A percentile compares a stretch with the other conserved stretches of the same genome.
These are phyloP conservation scores for Drosophila insularis DNA, from an alignment of 1,140 invertebrate species.

Conservation along the genomic window DNA sequence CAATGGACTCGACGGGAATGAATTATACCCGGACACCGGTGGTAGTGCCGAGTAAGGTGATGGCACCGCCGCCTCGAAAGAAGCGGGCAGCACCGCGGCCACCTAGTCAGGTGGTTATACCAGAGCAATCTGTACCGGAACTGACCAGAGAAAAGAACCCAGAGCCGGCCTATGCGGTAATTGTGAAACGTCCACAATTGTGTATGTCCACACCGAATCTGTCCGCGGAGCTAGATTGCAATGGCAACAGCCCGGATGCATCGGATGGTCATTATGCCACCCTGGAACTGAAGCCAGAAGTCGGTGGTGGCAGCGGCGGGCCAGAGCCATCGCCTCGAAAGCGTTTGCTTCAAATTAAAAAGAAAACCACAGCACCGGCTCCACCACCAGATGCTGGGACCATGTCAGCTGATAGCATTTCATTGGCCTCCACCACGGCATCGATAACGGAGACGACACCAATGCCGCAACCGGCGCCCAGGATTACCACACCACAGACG, in stretches of 20 bases:
- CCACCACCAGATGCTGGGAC: slow-evolving; percentile 45
- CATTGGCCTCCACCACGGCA: slow-evolving; percentile 50
- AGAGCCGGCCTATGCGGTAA: slow-evolving; percentile 60
- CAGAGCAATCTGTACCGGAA: slow-evolving; percentile 63
- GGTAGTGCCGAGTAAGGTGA: slow-evolving; percentile 50
- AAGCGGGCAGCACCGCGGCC: slow-evolving; percentile 78
- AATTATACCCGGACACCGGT: slow-evolving; percentile 71
- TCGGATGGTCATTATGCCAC: slow-evolving; percentile 61
- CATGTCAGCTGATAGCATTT: slow-evolving; percentile 52
- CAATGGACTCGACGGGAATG: slow-evolving; percentile 81
- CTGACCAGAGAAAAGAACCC: slow-evolving; percentile 19
- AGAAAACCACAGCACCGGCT: slow-evolving; percentile 71
- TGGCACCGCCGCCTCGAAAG: slow-evolving; percentile 73
- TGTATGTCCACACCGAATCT: slow-evolving; percentile 80
- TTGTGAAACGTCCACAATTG: slow-evolving; percentile 66
- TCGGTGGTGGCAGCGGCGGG: slow-evolving; percentile 20
- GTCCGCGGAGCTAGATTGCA: slow-evolving; percentile 45
- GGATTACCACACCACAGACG: slow-evolving; percentile 55
- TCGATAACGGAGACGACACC: slow-evolving; percentile 43
- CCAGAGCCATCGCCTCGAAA: slow-evolving; percentile 75
- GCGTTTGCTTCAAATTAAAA: slow-evolving; percentile 64
- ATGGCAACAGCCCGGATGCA: slow-evolving; percentile 51
- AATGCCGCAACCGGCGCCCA: slow-evolving; percentile 61
- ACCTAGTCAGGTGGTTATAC: slow-evolving; percentile 73
- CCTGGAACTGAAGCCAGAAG: slow-evolving; percentile 46